phyloP scores from a whole-genome alignment of 2,888 invertebrate species.

The Blomia tropicalis region DNA sequence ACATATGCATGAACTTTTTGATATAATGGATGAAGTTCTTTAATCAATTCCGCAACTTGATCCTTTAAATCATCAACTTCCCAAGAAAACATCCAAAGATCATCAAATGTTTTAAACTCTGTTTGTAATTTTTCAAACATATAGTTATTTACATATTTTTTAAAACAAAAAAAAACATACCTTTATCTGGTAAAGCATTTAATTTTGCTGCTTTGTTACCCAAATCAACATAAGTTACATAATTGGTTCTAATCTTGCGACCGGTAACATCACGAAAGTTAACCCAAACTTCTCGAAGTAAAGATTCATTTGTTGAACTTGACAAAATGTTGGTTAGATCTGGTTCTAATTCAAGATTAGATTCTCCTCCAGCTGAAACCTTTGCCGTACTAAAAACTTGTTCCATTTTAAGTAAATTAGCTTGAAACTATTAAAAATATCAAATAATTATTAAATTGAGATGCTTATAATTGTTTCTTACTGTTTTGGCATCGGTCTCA shows the following conservation, averaged over 20 bases:
- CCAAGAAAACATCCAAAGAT: conserved; percentile 17
- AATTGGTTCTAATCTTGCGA: conserved; percentile 54
- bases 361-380: neutral
- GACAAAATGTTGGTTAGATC: conserved; percentile 40
- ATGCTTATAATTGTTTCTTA: neutral
- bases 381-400: neutral
- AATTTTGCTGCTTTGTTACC: conserved; percentile 55
- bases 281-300: conserved; percentile 59
- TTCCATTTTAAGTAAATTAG: neutral
- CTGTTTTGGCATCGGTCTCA: conserved; percentile 2
- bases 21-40: conserved; percentile 52
- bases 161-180: neutral
- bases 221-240: conserved; percentile 58
- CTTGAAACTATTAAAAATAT: conserved; percentile 4
- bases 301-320: conserved; percentile 54
- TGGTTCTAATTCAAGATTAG: neutral
- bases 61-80: conserved; percentile 19
- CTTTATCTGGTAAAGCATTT: neutral
- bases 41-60: conserved; percentile 32
- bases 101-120: conserved; percentile 9
- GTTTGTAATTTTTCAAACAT: neutral
- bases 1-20: conserved; percentile 68
- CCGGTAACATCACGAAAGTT: conserved; percentile 66
- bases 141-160: too few relatives aligned
- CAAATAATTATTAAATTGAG: neutral